Conservation (phyloP, 2,797 vertebrate genomes). For the Hirundo rustica region DNA sequence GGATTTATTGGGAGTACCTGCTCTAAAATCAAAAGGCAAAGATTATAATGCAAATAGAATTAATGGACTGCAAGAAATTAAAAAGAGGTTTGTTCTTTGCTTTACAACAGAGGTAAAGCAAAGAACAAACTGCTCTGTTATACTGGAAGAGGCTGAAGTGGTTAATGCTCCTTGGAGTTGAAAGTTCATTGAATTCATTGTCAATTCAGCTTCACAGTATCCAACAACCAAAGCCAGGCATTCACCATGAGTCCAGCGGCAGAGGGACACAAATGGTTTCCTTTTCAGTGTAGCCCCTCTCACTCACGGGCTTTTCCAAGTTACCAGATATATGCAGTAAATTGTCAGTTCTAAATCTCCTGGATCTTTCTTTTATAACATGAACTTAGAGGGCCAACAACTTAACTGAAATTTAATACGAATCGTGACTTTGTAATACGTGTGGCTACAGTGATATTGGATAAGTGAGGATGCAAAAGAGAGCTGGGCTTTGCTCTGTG, state of each 20-base stretch:
- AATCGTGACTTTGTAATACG: neutral
- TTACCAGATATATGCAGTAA: neutral
- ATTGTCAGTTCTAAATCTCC: neutral
- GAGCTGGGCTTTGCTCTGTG: neutral
- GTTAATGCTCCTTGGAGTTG: neutral
- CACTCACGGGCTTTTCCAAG: neutral
- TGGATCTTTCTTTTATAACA: neutral
- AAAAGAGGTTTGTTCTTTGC: neutral
- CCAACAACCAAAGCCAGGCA: neutral
- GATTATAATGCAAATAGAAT: neutral
- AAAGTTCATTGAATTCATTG: neutral
- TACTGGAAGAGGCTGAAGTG: neutral
- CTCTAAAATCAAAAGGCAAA: neutral
- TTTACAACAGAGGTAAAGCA: neutral
- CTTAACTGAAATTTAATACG: neutral
- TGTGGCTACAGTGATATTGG: neutral
- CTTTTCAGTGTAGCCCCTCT: neutral
- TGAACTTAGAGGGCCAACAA: neutral
- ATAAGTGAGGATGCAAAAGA: neutral
- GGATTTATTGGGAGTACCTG: neutral
- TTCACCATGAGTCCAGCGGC: accelerated
- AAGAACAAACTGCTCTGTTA: neutral
- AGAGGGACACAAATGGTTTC: neutral
- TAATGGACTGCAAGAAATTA: neutral
- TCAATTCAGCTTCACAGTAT: neutral